These are phyloP conservation scores for Ailurus styani DNA, from an alignment of 2,113 vertebrate genomes.

Conservation along the genomic window DNA sequence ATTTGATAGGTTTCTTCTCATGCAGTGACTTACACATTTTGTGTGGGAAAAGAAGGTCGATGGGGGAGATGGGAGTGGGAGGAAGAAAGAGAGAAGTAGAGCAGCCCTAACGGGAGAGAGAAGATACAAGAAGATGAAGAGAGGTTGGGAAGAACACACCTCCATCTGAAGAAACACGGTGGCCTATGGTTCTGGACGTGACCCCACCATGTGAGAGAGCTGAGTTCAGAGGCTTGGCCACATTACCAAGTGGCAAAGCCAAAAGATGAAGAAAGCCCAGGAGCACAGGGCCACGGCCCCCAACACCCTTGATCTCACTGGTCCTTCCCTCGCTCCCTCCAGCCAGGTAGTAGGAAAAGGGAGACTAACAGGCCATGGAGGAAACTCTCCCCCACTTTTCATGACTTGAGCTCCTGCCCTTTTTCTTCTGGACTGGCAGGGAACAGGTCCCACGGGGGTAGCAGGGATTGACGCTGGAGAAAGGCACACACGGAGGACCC, in stretches of 20 bases:
- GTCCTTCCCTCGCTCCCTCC: not conserved
- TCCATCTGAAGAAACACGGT: not conserved
- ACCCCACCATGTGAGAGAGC: not conserved
- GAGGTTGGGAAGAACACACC: not conserved
- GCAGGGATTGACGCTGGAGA: not conserved
- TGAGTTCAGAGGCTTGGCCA: not conserved
- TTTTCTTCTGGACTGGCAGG: not conserved
- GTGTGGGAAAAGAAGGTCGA: not conserved
- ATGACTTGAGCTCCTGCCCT: not conserved
- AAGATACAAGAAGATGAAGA: not conserved
- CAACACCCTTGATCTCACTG: not conserved
- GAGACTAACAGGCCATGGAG: not conserved
- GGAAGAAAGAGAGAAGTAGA: not conserved
- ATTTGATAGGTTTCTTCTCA: conserved; percentile 32
- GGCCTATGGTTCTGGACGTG: not conserved
- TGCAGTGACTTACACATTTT: not conserved
- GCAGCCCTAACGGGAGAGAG: not conserved
- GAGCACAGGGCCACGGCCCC: not conserved
- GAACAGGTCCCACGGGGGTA: not conserved
- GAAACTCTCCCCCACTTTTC: not conserved
- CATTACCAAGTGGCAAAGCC: not conserved
- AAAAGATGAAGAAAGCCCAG: not conserved
- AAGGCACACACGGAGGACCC: not conserved
- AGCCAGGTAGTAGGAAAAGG: not conserved
- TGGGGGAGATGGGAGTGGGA: not conserved